Base-by-base conservation (phyloP, 2,113 vertebrate species). In the Varanus salvator region DNA sequence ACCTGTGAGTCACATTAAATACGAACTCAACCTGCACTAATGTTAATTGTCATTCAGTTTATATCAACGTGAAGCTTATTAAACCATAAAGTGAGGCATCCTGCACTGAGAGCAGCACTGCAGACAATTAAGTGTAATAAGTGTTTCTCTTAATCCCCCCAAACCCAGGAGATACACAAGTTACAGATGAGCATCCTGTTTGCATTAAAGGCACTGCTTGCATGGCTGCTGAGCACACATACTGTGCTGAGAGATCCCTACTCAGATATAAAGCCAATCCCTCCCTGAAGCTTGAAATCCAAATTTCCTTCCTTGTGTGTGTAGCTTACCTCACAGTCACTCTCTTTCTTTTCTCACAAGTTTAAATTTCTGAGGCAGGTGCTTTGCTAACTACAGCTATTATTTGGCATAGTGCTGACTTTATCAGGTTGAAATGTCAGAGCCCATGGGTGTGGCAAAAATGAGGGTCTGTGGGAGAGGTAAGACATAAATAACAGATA, bases 91-190 rank as follows among this genome's bases (percentile, higher is more conserved):
- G 95, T 93, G 94, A 94, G 91, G 95, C 93, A 93, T 94, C 83
- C 87, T 95, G 93, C 93, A 92, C 93, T 81, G 91, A 95, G 93
- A 95, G 89, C 91, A 86, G 90, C 94, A 94, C 94, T 74, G 91
- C 91, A 96, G 94, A 96, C 96, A 96, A 96, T 96, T 96, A 96
- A 96, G 94, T 94, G 92, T 94, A 96, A 95, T 95, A 95, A 96
- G 92, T 93, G 94, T 95, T 96, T 95, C 93, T 90, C 92, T 96
- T 96, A 95, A 96, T 96, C 94, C 94, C 91, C 89, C 91, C 88
- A 95, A 94, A 75, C 95, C 95, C 95, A 94, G 81, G 95, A 92
- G 96, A 96, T 90, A 85, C 87, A 95, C 94, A 90, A 85, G 93
- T 96, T 95, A 92, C 93, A 87, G 68, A 86, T 87, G 93, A 95